Base-by-base conservation (phyloP, 2,113 vertebrate genomes). In the Vireo altiloquus region DNA sequence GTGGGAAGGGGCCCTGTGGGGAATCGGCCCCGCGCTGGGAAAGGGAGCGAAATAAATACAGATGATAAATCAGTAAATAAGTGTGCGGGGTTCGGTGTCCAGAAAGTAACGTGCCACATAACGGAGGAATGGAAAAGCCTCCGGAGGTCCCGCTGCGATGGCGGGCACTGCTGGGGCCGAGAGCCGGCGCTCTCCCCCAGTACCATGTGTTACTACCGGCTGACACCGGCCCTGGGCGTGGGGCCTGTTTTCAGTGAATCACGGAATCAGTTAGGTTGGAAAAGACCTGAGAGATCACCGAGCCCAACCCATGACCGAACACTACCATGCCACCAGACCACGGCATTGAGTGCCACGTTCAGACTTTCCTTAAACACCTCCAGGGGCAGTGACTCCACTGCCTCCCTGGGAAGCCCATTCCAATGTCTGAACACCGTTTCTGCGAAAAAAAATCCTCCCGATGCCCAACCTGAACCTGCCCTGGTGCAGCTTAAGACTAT, bases 91-190 rank as follows among this genome's bases (percentile, higher is more conserved):
- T 0, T 37, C 7, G 42, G 10, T 13, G 70, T 5, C 3, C 20
- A 6, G 24, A 23, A 24, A 25, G 23, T 15, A 3, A 5, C 15
- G 31, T 7, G 2, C 4, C 24, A 1, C 23, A 1, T 17, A 11
- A 2, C 1, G 31, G 53, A 31, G 71, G 6, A 9, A 5, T 0
- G 17, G 27, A 8, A 49, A 31, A 49, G 42, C 30, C 7, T 11
- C 11, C 19, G 11, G 3, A 46, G 54, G 56, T 54, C 1, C 20
- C 25, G 57, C 30, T 25, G 65, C 24, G 5, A 5, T 54, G 74
- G 65, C 64, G 47, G 72, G 56, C 47, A 13, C 46, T 46, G 72
- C 44, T 10, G 27, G 19, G 30, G 49, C 69, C 14, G 5, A 49
- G 40, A 50, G 60, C 50, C 10, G 42, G 70, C 15, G 44, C 44